Percentiles rank a stretch among this genome's conserved stretches.
These are phyloP conservation scores for Drosophila affinis DNA, from an alignment of 2,888 invertebrate genomes.

Conservation along the genomic window DNA sequence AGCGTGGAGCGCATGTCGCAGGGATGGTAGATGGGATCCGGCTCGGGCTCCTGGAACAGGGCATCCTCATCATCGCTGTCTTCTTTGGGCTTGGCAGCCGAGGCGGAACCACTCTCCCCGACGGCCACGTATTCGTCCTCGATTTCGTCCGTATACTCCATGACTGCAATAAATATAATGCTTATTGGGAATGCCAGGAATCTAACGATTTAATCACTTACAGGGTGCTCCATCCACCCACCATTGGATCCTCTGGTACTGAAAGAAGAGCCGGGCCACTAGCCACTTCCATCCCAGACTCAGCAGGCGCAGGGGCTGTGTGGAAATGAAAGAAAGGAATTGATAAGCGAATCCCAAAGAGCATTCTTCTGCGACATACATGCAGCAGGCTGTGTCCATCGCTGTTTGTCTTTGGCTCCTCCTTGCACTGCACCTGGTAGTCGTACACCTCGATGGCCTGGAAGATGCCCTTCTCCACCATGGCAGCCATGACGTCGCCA, in stretches of 20 bases:
- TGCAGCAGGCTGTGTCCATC: conserved; percentile 75
- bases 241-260: conserved; percentile 79
- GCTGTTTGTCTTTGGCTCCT: conserved; percentile 81
- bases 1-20: conserved; percentile 90
- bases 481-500: conserved; percentile 90
- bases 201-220: conserved; percentile 55
- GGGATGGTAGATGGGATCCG: conserved; percentile 83
- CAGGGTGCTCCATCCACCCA: conserved; percentile 83
- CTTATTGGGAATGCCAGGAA: background rate
- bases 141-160: conserved; percentile 84
- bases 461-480: conserved; percentile 89
- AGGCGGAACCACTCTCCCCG: conserved; percentile 56
- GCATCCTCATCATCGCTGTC: conserved; percentile 82
- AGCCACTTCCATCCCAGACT: conserved; percentile 84
- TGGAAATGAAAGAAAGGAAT: conserved; percentile 36
- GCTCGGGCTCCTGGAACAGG: conserved; percentile 82
- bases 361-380: conserved; percentile 59
- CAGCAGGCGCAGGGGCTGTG: conserved; percentile 84
- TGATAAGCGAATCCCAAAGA: background rate
- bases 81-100: conserved; percentile 74
- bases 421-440: conserved; percentile 91
- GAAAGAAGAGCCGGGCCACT: conserved; percentile 82
- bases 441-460: conserved; percentile 91
- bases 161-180: conserved; percentile 61
- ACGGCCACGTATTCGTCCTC: conserved; percentile 84